Conservation (phyloP, 2,797 vertebrate genomes). For the Gobio occitaniae region DNA sequence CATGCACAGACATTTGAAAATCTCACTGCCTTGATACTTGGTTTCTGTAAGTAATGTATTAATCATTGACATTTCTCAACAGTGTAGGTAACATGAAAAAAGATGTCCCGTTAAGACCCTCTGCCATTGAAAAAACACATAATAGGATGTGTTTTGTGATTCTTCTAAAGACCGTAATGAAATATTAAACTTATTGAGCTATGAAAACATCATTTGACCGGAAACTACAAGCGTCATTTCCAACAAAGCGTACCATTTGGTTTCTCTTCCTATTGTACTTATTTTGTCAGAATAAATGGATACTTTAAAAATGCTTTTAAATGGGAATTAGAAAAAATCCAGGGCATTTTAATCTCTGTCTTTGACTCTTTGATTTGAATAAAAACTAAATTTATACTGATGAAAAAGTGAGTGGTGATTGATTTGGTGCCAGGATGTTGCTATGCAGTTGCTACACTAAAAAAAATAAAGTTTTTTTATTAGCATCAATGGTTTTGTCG, state of each 20-base stretch:
- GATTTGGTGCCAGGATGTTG: background rate
- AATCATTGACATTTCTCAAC: background rate
- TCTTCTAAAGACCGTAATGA: background rate
- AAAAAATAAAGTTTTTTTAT: background rate
- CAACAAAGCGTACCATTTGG: slow-evolving; percentile 16
- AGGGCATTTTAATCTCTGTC: background rate
- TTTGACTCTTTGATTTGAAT: background rate
- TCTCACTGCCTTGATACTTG: background rate
- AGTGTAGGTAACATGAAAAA: background rate
- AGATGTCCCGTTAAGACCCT: background rate
- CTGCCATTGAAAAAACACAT: background rate
- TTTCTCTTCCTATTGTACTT: slow-evolving; percentile 8
- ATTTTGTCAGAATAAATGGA: slow-evolving; percentile 25
- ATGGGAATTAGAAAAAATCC: background rate
- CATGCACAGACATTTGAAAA: background rate
- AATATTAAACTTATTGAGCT: background rate
- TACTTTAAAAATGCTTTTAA: slow-evolving; percentile 6
- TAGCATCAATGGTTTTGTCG: background rate
- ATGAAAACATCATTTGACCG: background rate
- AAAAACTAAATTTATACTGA: background rate
- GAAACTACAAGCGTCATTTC: background rate
- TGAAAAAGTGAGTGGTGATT: background rate
- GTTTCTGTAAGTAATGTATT: background rate
- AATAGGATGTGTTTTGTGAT: background rate
- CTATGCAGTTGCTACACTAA: background rate